These are phyloP conservation scores for Rhinatrema bivittatum DNA, from an alignment of 2,797 vertebrate species.

Conservation along the genomic window DNA sequence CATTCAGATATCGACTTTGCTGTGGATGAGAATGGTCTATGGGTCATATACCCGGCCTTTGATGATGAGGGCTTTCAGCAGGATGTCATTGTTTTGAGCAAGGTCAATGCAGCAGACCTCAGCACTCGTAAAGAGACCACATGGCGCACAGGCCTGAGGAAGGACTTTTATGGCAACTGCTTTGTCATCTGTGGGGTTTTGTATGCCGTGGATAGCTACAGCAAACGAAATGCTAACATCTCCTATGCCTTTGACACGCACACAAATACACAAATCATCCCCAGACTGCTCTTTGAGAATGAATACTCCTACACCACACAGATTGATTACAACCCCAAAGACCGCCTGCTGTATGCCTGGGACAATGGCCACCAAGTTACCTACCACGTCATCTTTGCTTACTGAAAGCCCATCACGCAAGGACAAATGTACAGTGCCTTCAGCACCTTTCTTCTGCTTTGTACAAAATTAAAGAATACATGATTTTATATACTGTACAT, in stretches of 20 bases:
- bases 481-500: conserved; percentile 32
- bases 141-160: conserved; percentile 85
- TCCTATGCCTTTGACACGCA: conserved; percentile 95
- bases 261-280: conserved; percentile 93
- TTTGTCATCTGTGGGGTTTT: conserved; percentile 93
- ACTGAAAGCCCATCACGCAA: conserved; percentile 52
- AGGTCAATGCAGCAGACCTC: conserved; percentile 79
- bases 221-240: conserved; percentile 78
- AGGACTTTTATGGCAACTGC: conserved; percentile 85
- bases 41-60: conserved; percentile 89
- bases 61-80: conserved; percentile 85
- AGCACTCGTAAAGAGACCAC: conserved; percentile 88
- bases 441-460: conserved; percentile 60
- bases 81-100: conserved; percentile 88
- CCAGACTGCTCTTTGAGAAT: conserved; percentile 87
- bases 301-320: conserved; percentile 89
- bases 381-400: conserved; percentile 87
- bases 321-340: conserved; percentile 95
- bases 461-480: conserved; percentile 61
- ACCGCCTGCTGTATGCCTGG: conserved; percentile 88
- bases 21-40: conserved; percentile 88
- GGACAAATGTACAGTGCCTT: conserved; percentile 26
- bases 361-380: conserved; percentile 97
- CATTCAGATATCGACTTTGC: conserved; percentile 86
- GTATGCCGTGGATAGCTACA: conserved; percentile 87